These are phyloP conservation scores for Nycticryphes semicollaris DNA, from an alignment of 2,113 vertebrate genomes.

Conservation along the genomic window DNA sequence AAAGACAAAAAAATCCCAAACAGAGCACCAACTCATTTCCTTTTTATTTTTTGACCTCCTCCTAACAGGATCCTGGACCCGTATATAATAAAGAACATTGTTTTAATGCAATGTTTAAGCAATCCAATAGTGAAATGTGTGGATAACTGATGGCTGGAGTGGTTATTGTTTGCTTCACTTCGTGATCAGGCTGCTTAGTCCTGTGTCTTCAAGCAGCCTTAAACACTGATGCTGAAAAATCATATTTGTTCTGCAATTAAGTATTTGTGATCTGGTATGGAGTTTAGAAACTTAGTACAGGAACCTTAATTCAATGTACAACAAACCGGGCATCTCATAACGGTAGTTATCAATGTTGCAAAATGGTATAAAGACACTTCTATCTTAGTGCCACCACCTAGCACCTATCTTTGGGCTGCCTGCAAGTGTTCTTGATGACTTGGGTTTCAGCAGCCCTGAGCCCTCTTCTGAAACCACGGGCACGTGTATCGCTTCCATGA, in stretches of 20 bases:
- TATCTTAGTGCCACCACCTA: neutral
- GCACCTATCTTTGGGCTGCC: neutral
- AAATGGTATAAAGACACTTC: neutral
- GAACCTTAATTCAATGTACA: rapidly evolving
- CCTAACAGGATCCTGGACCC: neutral
- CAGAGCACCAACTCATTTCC: neutral
- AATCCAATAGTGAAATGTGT: neutral
- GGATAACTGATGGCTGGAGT: neutral
- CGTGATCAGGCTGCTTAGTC: neutral
- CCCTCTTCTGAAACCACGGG: neutral
- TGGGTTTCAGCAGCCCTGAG: neutral
- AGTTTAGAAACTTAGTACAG: neutral
- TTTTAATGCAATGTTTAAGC: neutral
- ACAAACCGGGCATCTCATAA: rapidly evolving
- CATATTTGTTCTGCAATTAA: neutral
- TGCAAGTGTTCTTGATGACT: neutral
- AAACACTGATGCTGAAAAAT: neutral
- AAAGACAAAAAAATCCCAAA: neutral
- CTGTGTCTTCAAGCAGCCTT: neutral
- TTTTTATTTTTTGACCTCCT: neutral
- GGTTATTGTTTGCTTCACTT: neutral
- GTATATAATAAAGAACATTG: neutral
- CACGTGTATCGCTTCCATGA: neutral
- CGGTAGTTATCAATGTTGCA: neutral
- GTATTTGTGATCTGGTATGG: neutral